phyloP scores from a whole-genome alignment of 2,797 vertebrate genomes.

The Pseudochirops corinnae region DNA sequence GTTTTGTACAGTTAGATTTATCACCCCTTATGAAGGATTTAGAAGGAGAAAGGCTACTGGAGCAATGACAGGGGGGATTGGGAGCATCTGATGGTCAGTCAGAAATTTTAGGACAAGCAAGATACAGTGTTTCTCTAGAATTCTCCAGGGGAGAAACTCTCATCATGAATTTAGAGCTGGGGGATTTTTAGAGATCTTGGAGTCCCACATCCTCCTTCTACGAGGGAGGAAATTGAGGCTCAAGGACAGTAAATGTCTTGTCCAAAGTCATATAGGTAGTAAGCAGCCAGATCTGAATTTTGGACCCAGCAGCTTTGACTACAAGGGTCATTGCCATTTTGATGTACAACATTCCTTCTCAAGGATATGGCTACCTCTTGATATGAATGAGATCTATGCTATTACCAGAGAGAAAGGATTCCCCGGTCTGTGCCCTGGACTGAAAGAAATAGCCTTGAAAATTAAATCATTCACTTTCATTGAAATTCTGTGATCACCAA shows the following conservation, averaged over 20 bases:
- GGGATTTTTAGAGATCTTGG: no score
- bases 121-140: background rate
- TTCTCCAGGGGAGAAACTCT: background rate
- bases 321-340: no score
- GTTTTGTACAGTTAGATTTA: background rate
- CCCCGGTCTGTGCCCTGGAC: background rate
- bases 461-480: background rate
- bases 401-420: background rate
- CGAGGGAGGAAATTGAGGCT: background rate
- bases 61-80: background rate
- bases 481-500: slow-evolving; percentile 12
- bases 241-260: background rate
- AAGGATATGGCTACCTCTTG: background rate
- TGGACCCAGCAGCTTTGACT: background rate
- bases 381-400: background rate
- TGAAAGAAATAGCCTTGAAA: background rate
- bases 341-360: fast-evolving
- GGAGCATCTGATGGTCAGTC: background rate
- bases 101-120: background rate
- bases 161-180: no score
- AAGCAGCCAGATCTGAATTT: background rate
- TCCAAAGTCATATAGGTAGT: background rate
- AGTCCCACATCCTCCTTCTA: no score
- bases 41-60: background rate
- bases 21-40: background rate